Base-by-base conservation (phyloP, 2,797 vertebrate genomes). In the Ficedula albicollis region DNA sequence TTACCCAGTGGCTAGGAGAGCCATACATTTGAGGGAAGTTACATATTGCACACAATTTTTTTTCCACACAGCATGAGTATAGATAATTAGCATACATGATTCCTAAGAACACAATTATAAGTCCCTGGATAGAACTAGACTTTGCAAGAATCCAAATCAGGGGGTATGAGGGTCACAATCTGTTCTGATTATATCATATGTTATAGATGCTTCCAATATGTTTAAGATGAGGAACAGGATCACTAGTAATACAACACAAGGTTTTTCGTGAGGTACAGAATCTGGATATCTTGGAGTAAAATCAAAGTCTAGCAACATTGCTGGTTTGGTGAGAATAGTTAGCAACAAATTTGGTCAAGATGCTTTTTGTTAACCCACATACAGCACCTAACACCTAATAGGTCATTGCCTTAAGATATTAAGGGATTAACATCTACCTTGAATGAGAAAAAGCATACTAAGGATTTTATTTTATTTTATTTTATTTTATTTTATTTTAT, bases 131-230 rank as follows among this genome's bases (percentile, higher is more conserved):
- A 84, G 66, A 91, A 79, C 16, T 0, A 11, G 36, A 59, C 34
- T 94, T 84, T 19, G 12, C 77, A 88, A 76, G 67, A 94, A 90
- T 73, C 44, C 25, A 78, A 68, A 90, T 78, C 52, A 62, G 17
- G 17, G 54, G 46, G 32, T 64, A 85, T 15, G 44, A 86, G n/a
- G 58, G 76, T 84, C 91, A 91, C 93, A 95, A 82, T 95, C 91
- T 95, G 88, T 87, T 97, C 91, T 79, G 52, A 73, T 79, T 89
- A 39, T 39, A 88, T 95, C 85, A 86, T 86, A 92, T 62, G 73
- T 52, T 96, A 73, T 70, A 66, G 43, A 79, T 67, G 30, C 29
- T 83, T 90, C 66, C 85, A 81, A 44, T 90, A 93, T 76, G 86
- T 73, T 94, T 90, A 86, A 86, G 46, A 73, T 6, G 17, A 79